Percentiles rank a stretch among this genome's conserved stretches.
Evolutionary conservation across 2,113 vertebrate genomes (phyloP).

Genomic region (Cathartes aura): DNA sequence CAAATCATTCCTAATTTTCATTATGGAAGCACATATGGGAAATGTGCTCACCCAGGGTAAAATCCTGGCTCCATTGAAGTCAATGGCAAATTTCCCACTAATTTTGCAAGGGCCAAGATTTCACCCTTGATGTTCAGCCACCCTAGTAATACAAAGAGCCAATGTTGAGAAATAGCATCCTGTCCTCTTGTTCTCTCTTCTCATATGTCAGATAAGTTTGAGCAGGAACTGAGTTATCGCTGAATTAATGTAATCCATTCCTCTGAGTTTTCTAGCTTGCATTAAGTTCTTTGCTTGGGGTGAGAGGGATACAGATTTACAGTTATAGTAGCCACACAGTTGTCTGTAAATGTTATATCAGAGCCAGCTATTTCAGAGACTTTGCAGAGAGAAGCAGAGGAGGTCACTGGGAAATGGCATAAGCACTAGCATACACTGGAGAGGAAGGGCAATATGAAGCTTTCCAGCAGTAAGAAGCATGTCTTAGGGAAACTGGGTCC

Average conservation of each 20-base stretch:
- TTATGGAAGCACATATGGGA: conserved; percentile 44
- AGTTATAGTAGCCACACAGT: not conserved
- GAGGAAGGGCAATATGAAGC: not conserved
- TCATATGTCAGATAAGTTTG: not conserved
- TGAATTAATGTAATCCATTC: not conserved
- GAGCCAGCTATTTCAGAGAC: not conserved
- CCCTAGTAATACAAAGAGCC: conserved; percentile 5
- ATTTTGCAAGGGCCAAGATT: conserved; percentile 32
- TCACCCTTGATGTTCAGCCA: conserved; percentile 41
- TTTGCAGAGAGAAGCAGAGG: not conserved
- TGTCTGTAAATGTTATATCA: not conserved
- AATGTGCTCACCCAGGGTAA: conserved; percentile 13
- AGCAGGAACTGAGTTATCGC: not conserved
- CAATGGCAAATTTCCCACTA: conserved; percentile 57
- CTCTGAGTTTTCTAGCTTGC: not conserved
- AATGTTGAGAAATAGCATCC: not conserved
- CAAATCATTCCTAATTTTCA: conserved; percentile 40
- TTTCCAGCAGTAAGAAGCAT: not conserved
- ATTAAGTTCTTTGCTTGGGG: not conserved
- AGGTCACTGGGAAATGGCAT: not conserved
- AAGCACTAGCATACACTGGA: not conserved
- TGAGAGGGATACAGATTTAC: not conserved
- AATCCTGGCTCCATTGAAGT: conserved; percentile 43
- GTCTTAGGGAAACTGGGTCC: not conserved
- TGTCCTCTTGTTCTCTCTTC: not conserved